phyloP scores from a whole-genome alignment of 2,113 vertebrate species.

The Macheiramphus alcinus region DNA sequence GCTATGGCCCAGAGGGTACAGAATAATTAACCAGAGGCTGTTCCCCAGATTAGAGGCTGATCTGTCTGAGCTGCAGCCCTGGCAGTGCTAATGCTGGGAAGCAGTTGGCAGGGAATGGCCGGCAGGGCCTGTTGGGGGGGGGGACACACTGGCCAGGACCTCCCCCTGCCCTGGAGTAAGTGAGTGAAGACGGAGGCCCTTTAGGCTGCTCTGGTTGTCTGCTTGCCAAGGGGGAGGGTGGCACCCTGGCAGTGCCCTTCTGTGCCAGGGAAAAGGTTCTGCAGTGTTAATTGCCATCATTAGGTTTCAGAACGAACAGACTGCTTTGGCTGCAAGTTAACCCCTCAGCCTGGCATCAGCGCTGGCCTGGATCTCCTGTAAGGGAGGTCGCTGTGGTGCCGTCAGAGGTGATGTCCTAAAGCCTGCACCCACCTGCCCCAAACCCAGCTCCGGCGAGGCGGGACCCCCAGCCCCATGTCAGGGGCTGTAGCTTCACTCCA shows the following conservation, averaged over 20 bases:
- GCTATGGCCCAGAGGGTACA: conserved; percentile 21
- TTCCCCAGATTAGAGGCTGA: conserved; percentile 39
- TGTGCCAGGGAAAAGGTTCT: neutral
- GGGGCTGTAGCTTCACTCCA: fast-evolving
- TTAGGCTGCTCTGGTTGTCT: neutral
- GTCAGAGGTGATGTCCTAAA: neutral
- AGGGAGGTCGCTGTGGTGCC: neutral
- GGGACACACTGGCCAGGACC: neutral
- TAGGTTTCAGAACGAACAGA: neutral
- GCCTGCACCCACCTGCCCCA: neutral
- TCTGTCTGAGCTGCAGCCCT: conserved; percentile 18
- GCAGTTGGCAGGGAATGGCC: neutral
- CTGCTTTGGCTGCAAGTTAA: neutral
- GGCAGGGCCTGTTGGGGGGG: neutral
- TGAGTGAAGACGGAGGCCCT: neutral
- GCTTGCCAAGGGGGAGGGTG: neutral
- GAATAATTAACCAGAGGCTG: conserved; percentile 2
- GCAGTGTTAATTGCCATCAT: neutral
- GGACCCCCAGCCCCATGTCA: neutral
- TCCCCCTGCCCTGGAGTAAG: neutral
- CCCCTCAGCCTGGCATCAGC: neutral
- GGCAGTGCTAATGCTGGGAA: conserved; percentile 1
- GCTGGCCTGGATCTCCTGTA: neutral
- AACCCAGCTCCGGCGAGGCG: fast-evolving
- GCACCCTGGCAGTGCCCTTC: neutral